Base-by-base conservation (phyloP, 2,888 invertebrate genomes). In the Nycteola revayana region DNA sequence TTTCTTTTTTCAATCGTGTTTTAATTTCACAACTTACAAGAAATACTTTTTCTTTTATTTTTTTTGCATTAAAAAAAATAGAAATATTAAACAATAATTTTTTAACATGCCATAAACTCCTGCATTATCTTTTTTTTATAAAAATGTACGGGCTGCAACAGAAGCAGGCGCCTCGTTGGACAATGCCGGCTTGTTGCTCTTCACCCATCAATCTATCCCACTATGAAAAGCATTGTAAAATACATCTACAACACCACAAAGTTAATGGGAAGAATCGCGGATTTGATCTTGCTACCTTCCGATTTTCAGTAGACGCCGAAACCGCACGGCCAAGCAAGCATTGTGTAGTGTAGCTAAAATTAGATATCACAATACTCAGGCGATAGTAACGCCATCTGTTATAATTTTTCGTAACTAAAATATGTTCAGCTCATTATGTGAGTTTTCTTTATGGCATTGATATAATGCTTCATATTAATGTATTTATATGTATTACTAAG, bases 161-260 rank as follows among this genome's bases (percentile, higher is more conserved):
- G 86, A 86, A 87, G 82, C 70, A 60, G 66, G 66, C 68, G 71
- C 71, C 84, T 64, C 81, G 58, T 66, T 70, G 80, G 79, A 75
- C 77, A 53, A 58, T 69, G 64, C 63, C 75, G 69, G 77, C 87
- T 87, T 86, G 87, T 87, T 87, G 87, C 87, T 76, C 78, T 67
- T 69, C 77, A 79, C 85, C 82, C 76, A 62, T 73, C 49, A 8
- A 27, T 87, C 65, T 87, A 75, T 77, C 85, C 87, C 83, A 58
- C 38, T 38, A 56, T 59, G 58, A 44, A 47, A 67, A 60, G 71
- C 66, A 66, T 57, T 71, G 66, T 36, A 53, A 70, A 74, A 66
- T 36, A 28, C 32, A 53, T 60, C 53, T 35, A 44, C 64, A 66
- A 61, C 64, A 50, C 76, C 68, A 67, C 50, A 63, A 70, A 63